Evolutionary conservation across 2,113 vertebrate genomes (phyloP).

Genomic region (Zosterops hypoxanthus): DNA sequence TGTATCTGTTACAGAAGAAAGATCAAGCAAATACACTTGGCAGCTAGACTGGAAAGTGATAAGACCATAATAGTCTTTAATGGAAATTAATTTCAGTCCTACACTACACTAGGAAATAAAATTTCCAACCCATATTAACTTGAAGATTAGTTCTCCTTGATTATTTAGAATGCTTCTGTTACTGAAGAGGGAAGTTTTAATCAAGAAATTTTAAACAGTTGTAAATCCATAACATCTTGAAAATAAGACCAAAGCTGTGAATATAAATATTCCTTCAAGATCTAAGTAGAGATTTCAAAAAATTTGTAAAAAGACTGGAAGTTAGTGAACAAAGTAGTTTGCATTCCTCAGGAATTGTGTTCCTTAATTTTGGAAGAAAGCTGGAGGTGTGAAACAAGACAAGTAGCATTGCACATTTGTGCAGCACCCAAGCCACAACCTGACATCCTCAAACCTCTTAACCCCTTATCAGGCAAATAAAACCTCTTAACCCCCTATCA

Average conservation of each 20-base stretch:
- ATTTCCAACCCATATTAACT: not conserved
- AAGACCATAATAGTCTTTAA: not conserved
- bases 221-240: not conserved
- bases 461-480: not conserved
- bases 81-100: not conserved
- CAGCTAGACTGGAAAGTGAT: constrained; percentile 5
- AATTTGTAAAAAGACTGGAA: not conserved
- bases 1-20: constrained; percentile 15
- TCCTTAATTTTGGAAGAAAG: not conserved
- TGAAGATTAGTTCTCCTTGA: not conserved
- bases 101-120: not conserved
- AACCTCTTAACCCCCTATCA: not conserved
- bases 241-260: not conserved
- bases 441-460: not conserved
- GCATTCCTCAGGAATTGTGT: not conserved
- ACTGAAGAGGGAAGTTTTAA: not conserved
- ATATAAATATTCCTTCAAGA: not conserved
- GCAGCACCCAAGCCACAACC: not conserved
- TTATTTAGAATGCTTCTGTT: not conserved
- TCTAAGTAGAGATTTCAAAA: not conserved
- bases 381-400: not conserved
- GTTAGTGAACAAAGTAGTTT: not conserved
- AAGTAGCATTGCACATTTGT: not conserved
- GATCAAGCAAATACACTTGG: constrained; percentile 21
- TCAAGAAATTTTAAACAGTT: not conserved